phyloP scores from a whole-genome alignment of 2,888 invertebrate genomes.

The Teleogryllus oceanicus region DNA sequence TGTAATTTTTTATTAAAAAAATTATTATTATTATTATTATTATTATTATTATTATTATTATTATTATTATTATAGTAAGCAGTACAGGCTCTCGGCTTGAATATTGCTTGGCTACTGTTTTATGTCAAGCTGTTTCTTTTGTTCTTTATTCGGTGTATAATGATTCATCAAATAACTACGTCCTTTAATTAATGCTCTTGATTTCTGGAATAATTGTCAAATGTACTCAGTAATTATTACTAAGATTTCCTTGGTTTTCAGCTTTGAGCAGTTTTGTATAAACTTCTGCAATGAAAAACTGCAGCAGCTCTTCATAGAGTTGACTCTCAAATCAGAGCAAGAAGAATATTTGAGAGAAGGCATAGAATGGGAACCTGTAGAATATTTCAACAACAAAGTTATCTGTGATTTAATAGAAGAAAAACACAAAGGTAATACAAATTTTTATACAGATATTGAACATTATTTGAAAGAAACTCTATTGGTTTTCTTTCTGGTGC shows the following conservation, averaged over 20 bases:
- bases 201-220: too few relatives aligned
- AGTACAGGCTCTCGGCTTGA: too few relatives aligned
- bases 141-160: too few relatives aligned
- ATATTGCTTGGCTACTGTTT: too few relatives aligned
- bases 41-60: too few relatives aligned
- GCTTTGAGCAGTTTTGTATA: slow-evolving; percentile 89
- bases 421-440: slow-evolving; percentile 68
- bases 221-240: too few relatives aligned
- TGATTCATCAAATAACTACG: too few relatives aligned
- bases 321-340: slow-evolving; percentile 87
- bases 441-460: background rate
- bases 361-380: slow-evolving; percentile 84
- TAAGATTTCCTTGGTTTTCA: slow-evolving; percentile 44
- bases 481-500: slow-evolving; percentile 29
- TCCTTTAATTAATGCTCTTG: too few relatives aligned
- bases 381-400: slow-evolving; percentile 89
- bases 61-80: too few relatives aligned
- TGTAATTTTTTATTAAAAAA: too few relatives aligned
- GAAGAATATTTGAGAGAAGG: slow-evolving; percentile 89
- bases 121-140: too few relatives aligned
- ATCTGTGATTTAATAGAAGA: slow-evolving; percentile 91
- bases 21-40: too few relatives aligned
- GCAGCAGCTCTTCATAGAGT: slow-evolving; percentile 88
- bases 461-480: background rate
- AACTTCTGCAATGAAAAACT: slow-evolving; percentile 95